Base-by-base conservation (phyloP, 1,140 invertebrate species). In the Octopus bimaculoides region DNA sequence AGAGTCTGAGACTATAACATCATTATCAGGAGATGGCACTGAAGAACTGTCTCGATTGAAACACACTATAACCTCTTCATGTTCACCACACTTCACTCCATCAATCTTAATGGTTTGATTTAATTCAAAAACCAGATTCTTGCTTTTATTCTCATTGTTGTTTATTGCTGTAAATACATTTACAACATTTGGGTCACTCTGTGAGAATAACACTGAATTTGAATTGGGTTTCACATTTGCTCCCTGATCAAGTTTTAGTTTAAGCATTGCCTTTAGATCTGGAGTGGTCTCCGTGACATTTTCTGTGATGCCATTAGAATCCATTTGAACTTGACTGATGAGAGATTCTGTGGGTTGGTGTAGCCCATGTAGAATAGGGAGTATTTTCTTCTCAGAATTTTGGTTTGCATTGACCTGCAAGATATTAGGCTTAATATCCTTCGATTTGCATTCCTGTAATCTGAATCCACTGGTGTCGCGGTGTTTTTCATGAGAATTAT, bases 111-210 rank as follows among this genome's bases (percentile, higher is more conserved):
- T 71, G 5, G 17, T 20, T 6, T 14, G 8, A 61, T 61, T 61
- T 61, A 61, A 17, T 14, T 20, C 66, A 14, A 5, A 8, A 14
- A 71, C 17, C 9, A 9, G 9, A 71, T 71, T 20, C 14, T 17
- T 71, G 26, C 66, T 14, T 14, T 71, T 71, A 6, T n/a, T 8
- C 9, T 71, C 66, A 12, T 14, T 5, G 52, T 53, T 75, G 12
- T 52, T 85, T 14, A 87, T 54, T 55, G 86, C 83, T 6, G 83
- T 83, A 56, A 86, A 79, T n/a, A 87, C 82, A 78, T 85, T 84
- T 26, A 85, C 83, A 81, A 85, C 84, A 79, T 83, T 85, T 17
- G 84, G 77, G 41, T 82, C 80, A 17, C 52, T 56, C 8, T 79
- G 75, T 9, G 66, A 71, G 14, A 56, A 20, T 4, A n/a, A 41